Evolutionary conservation across 2,797 vertebrate genomes (phyloP).

Genomic region (Esox masquinongy): DNA sequence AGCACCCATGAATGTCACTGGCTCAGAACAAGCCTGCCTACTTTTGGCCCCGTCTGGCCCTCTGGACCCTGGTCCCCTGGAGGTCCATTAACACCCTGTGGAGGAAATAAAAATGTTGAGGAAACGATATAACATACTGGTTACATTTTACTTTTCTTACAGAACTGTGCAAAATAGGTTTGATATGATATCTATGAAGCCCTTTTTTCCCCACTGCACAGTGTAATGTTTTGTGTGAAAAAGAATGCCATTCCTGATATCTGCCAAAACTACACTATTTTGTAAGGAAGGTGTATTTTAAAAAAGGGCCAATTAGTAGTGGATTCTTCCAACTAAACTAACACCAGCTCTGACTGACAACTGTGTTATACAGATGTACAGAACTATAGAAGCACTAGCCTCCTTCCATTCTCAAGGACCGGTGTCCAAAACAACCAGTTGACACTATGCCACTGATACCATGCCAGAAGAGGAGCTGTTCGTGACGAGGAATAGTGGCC

Average conservation of each 20-base stretch:
- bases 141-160: not conserved
- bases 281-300: not conserved
- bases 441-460: constrained; percentile 42
- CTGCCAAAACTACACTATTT: not conserved
- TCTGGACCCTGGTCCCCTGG: constrained; percentile 80
- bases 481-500: constrained; percentile 49
- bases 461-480: constrained; percentile 44
- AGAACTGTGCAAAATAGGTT: not conserved
- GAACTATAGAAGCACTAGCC: constrained; percentile 31
- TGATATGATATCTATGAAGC: not conserved
- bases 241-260: not conserved
- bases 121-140: not conserved
- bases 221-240: not conserved
- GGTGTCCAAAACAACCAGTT: constrained; percentile 40
- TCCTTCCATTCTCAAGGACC: constrained; percentile 47
- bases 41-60: constrained; percentile 84
- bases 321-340: not conserved
- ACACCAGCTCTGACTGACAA: not conserved
- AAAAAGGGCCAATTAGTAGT: not conserved
- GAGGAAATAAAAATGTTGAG: constrained; percentile 24
- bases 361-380: constrained; percentile 2
- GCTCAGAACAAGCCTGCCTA: constrained; percentile 57
- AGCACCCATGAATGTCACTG: constrained; percentile 5
- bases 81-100: constrained; percentile 79
- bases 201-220: not conserved